Conservation (phyloP, 1,140 invertebrate species). For the Aphelenchoides besseyi region DNA sequence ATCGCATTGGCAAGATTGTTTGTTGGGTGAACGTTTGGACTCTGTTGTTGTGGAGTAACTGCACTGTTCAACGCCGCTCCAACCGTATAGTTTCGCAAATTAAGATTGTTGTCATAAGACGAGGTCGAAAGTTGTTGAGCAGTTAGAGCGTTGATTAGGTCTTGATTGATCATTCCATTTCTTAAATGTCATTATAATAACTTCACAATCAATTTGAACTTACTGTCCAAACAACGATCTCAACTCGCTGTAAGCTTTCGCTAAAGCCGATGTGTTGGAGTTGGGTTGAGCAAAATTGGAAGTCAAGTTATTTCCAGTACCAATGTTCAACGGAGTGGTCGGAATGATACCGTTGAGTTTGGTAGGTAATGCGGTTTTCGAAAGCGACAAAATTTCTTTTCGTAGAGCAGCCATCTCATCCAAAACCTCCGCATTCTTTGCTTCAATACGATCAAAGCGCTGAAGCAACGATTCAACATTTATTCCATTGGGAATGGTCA, state of each 20-base stretch:
- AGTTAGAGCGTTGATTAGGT: background rate
- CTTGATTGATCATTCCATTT: background rate
- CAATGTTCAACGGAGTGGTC: background rate
- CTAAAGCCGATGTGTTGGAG: background rate
- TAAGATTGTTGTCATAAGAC: background rate
- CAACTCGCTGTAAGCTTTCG: too few relatives aligned
- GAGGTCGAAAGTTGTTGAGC: background rate
- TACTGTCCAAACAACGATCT: too few relatives aligned
- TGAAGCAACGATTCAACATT: background rate
- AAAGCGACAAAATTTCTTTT: background rate
- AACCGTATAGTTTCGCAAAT: background rate
- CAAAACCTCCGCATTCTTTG: background rate
- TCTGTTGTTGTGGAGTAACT: background rate
- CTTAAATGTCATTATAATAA: too few relatives aligned
- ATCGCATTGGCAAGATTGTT: background rate
- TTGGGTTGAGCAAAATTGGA: background rate
- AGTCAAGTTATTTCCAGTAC: too few relatives aligned
- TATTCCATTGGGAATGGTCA: too few relatives aligned
- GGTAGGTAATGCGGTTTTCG: background rate
- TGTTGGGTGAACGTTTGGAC: background rate
- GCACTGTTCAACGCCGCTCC: background rate
- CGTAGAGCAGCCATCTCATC: background rate
- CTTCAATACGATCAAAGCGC: background rate
- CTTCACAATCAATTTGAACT: too few relatives aligned
- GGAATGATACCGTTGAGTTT: background rate